Conservation (phyloP, 2,888 invertebrate genomes). For the Eilema depressum region DNA sequence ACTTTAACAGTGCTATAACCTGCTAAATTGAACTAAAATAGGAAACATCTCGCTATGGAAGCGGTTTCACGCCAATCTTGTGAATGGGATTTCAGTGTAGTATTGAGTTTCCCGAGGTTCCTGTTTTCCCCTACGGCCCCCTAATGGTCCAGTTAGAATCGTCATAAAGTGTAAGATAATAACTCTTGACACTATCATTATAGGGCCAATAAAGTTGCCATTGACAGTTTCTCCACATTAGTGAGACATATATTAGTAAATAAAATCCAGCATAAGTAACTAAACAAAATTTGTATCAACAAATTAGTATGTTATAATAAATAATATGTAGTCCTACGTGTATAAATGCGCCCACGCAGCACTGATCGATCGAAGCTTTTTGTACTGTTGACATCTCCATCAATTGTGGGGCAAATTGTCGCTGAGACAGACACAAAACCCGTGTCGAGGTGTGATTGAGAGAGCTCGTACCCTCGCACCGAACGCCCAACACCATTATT, state of each 20-base stretch:
- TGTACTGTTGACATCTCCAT: slow-evolving; percentile 84
- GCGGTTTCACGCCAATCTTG: slow-evolving; percentile 50
- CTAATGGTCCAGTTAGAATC: slow-evolving; percentile 46
- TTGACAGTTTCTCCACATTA: neutral
- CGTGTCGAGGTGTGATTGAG: slow-evolving; percentile 78
- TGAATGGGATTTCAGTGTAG: slow-evolving; percentile 33
- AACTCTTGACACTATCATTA: neutral
- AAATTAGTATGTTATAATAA: slow-evolving; percentile 44
- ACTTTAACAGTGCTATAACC: slow-evolving; percentile 10
- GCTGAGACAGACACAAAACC: slow-evolving; percentile 64
- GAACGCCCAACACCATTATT: slow-evolving; percentile 69
- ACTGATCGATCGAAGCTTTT: slow-evolving; percentile 85
- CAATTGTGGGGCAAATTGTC: slow-evolving; percentile 83
- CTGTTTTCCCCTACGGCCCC: slow-evolving; percentile 42
- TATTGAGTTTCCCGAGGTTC: slow-evolving; percentile 62
- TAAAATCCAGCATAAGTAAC: neutral
- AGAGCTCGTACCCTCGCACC: slow-evolving; percentile 63
- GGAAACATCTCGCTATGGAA: slow-evolving; percentile 2
- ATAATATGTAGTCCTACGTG: slow-evolving; percentile 50
- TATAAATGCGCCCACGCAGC: slow-evolving; percentile 73
- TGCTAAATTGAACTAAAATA: slow-evolving; percentile 14
- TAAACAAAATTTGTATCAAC: slow-evolving; percentile 36
- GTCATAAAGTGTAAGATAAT: slow-evolving; percentile 45
- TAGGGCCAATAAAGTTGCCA: neutral
- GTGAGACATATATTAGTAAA: neutral